These are phyloP conservation scores for Crypturellus tataupa DNA, from an alignment of 2,797 vertebrate genomes.

Conservation along the genomic window DNA sequence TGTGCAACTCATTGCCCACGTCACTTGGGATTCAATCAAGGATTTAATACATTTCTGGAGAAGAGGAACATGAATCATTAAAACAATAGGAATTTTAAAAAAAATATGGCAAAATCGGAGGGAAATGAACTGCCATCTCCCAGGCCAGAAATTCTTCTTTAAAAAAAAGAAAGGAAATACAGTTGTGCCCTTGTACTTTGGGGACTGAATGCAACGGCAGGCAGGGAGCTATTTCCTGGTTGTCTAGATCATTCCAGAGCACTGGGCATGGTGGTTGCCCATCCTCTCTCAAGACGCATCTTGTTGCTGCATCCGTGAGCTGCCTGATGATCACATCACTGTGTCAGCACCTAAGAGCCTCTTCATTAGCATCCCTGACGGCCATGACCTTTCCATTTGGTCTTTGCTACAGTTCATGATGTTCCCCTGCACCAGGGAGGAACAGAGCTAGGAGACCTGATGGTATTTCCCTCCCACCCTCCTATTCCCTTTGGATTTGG, in stretches of 20 bases:
- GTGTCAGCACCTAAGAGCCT: neutral
- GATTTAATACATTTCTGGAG: neutral
- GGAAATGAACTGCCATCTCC: too few relatives aligned
- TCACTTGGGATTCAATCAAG: neutral
- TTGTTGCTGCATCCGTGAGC: conserved; percentile 5
- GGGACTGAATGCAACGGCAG: neutral
- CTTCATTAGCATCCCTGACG: conserved; percentile 29
- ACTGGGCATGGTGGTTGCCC: neutral
- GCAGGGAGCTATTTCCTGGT: neutral
- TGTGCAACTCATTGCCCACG: neutral
- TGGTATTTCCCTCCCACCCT: neutral
- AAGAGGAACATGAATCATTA: neutral
- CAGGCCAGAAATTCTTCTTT: neutral
- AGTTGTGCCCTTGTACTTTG: neutral
- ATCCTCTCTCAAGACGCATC: neutral
- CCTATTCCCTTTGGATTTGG: neutral
- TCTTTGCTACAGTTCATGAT: neutral
- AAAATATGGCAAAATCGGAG: neutral
- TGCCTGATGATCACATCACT: neutral
- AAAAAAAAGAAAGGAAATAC: neutral
- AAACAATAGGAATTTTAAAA: neutral
- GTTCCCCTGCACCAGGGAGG: neutral
- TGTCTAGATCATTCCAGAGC: neutral
- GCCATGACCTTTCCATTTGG: conserved; percentile 46
- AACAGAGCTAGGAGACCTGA: neutral